Evolutionary conservation across 1,140 invertebrate genomes (phyloP).

Genomic region (Pomacea maculata): DNA sequence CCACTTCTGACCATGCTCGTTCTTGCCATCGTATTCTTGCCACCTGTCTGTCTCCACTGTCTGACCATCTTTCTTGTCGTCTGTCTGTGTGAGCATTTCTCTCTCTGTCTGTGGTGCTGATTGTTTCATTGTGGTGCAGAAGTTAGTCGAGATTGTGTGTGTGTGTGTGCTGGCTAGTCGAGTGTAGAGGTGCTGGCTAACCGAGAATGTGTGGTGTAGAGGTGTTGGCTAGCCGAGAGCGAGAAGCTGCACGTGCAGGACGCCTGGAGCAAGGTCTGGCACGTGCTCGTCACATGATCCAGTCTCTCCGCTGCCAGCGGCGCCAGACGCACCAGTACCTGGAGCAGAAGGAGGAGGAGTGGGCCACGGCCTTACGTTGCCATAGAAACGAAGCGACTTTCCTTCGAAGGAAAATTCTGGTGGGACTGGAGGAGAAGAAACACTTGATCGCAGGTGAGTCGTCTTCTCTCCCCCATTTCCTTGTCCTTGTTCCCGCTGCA

Average conservation of each 20-base stretch:
- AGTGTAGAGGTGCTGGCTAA: too few relatives aligned
- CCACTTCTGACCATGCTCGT: too few relatives aligned
- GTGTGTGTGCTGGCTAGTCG: too few relatives aligned
- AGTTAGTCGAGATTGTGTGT: too few relatives aligned
- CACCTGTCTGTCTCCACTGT: too few relatives aligned
- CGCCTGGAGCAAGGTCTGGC: slow-evolving; percentile 4
- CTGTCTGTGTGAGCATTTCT: too few relatives aligned
- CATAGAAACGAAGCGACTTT: slow-evolving; percentile 19
- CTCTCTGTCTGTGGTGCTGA: too few relatives aligned
- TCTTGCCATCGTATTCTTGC: too few relatives aligned
- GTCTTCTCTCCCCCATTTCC: too few relatives aligned
- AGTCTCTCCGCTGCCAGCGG: slow-evolving; percentile 4
- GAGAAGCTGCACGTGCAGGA: background rate
- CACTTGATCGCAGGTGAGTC: background rate
- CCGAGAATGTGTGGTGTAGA: background rate
- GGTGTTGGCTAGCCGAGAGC: background rate
- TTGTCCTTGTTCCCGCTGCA: background rate
- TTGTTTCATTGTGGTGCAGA: too few relatives aligned
- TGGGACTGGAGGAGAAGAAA: slow-evolving; percentile 20
- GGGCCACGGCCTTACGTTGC: background rate
- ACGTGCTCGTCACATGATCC: background rate
- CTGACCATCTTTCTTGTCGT: too few relatives aligned
- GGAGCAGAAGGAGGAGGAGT: slow-evolving; percentile 14
- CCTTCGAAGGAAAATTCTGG: slow-evolving; percentile 13
- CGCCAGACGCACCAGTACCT: background rate